Base-by-base conservation (phyloP, 1,140 invertebrate genomes). In the Drosophila micromelanica region DNA sequence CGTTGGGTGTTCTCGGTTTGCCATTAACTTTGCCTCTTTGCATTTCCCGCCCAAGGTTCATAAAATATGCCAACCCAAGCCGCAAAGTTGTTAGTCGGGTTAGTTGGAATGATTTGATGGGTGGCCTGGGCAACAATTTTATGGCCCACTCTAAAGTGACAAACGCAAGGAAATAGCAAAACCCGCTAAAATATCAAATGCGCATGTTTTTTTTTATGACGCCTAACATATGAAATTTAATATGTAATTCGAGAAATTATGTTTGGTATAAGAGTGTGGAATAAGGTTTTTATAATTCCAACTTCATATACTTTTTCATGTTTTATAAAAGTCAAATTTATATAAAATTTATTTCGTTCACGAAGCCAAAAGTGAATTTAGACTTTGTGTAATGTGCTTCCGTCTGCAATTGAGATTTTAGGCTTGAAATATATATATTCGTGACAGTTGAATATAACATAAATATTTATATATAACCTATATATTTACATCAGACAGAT, bases 31-130 rank as follows among this genome's bases (percentile, higher is more conserved):
- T 42, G 54, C 23, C 40, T 12, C 48, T 45, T 49, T 67, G 27
- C 32, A 30, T 27, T 17, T 57, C 27, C 30, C 13, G 30, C n/a
- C 49, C 13, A 56, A 61, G 42, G 52, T 51, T 45, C 75, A 77
- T 77, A 77, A 77, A 77, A 74, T 69, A 77, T 77, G 64, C 64
- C 46, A 49, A 30, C 13, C 15, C 59, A 46, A 73, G 57, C 63
- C 70, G 45, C 57, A 73, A 68, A 57, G 73, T 64, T 75, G 73
- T 75, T 64, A 75, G 55, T 13, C 55, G 37, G 32, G 37, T 48
- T 38, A 35, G 15, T 38, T 48, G 17, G 55, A 49, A 67, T 70
- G 43, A 43, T 56, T 63, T 69, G 56, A 38, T 57, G 57, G 15
- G 8, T 61, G 37, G 40, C 45, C 55, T 27, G 17, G 46, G 7